These are phyloP conservation scores for Hydraecia micacea DNA, from an alignment of 2,888 invertebrate species.

Conservation along the genomic window DNA sequence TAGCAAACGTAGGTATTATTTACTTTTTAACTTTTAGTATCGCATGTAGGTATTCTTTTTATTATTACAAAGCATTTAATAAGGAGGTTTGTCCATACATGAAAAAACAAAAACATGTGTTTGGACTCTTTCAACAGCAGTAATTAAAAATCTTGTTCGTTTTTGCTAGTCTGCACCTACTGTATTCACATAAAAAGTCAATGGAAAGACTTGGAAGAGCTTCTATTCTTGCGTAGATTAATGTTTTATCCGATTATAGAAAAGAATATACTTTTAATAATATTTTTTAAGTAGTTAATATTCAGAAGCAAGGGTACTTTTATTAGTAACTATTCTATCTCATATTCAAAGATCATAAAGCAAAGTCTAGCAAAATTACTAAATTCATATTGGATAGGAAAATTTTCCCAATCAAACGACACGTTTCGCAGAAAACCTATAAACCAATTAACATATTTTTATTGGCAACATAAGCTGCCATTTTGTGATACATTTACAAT, in stretches of 20 bases:
- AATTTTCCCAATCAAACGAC: not conserved
- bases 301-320: not conserved
- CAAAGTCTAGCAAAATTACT: not conserved
- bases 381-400: not conserved
- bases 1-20: not conserved
- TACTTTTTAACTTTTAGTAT: not conserved
- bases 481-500: not conserved
- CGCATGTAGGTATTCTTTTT: not conserved
- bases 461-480: not conserved
- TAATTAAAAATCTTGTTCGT: conserved; percentile 53
- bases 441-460: not conserved
- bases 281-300: not conserved
- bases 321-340: not conserved
- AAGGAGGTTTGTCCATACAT: not conserved
- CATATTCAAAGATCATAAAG: not conserved
- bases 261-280: not conserved
- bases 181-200: conserved; percentile 17
- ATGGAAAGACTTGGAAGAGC: not conserved
- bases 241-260: not conserved
- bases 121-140: conserved; percentile 12
- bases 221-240: not conserved
- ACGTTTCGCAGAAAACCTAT: not conserved
- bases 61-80: not conserved
- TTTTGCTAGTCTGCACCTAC: conserved; percentile 24
- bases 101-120: conserved; percentile 10